Percentiles rank a stretch among this genome's conserved stretches.
Evolutionary conservation across 2,797 vertebrate species (phyloP).

Genomic region (Pristis pectinata): DNA sequence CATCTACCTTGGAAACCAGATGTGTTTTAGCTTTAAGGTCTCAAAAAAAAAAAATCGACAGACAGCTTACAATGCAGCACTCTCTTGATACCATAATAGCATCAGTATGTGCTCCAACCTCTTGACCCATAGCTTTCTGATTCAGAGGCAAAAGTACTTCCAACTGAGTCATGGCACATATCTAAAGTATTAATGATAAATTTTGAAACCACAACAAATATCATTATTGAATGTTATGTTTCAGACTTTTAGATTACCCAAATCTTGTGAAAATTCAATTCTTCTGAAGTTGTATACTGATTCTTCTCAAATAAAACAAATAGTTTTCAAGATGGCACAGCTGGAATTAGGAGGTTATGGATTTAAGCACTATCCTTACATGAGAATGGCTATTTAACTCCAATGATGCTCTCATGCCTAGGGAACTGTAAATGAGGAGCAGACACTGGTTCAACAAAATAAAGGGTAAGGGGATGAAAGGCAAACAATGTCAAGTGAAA

Average conservation of each 20-base stretch:
- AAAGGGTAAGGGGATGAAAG: neutral
- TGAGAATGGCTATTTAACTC: neutral
- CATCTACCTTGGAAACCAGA: too few relatives aligned
- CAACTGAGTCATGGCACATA: too few relatives aligned
- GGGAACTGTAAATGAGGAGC: neutral
- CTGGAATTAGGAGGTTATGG: neutral
- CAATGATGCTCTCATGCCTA: neutral
- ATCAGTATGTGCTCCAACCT: too few relatives aligned
- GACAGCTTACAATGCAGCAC: too few relatives aligned
- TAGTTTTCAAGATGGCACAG: neutral
- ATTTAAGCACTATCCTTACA: neutral
- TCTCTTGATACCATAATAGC: too few relatives aligned
- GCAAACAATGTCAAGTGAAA: conserved; percentile 34
- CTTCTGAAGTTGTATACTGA: neutral
- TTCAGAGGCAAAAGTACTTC: too few relatives aligned
- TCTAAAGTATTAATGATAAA: neutral
- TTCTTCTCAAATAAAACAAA: neutral
- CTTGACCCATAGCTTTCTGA: too few relatives aligned
- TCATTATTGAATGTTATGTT: neutral
- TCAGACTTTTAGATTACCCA: neutral
- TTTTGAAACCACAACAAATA: neutral
- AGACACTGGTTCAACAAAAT: neutral
- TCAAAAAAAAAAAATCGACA: too few relatives aligned
- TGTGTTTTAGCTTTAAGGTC: too few relatives aligned
- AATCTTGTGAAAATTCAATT: neutral